These are phyloP conservation scores for Pocillopora damicornis DNA, from an alignment of 64 coral and sea anemone genomes.

Conservation along the genomic window DNA sequence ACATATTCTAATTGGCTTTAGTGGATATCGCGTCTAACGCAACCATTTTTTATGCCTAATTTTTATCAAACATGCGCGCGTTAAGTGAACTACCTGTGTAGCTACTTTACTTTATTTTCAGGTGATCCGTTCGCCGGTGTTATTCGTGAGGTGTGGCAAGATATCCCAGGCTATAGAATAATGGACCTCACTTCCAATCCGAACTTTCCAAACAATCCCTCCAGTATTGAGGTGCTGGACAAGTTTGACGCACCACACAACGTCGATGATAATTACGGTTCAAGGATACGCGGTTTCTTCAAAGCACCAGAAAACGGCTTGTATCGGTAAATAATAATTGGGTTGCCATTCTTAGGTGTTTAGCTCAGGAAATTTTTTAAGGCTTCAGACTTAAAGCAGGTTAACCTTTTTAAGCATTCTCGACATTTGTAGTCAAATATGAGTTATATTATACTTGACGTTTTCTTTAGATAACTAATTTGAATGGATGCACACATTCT, in stretches of 20 bases:
- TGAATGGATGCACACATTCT: too few relatives aligned
- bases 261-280: conserved; percentile 92
- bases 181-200: conserved; percentile 89
- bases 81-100: neutral
- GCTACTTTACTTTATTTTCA: neutral
- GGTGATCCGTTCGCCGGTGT: conserved; percentile 94
- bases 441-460: too few relatives aligned
- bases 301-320: conserved; percentile 87
- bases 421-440: too few relatives aligned
- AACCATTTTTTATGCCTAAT: too few relatives aligned
- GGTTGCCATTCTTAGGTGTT: neutral
- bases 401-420: too few relatives aligned
- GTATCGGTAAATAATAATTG: conserved; percentile 57
- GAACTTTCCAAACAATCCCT: conserved; percentile 99
- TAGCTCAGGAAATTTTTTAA: too few relatives aligned
- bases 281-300: conserved; percentile 89
- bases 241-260: conserved; percentile 98
- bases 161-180: conserved; percentile 89
- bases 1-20: too few relatives aligned
- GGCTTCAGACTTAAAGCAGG: too few relatives aligned
- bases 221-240: conserved; percentile 93
- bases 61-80: neutral
- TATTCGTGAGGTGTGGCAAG: conserved; percentile 95
- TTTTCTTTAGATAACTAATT: too few relatives aligned
- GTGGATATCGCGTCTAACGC: too few relatives aligned